Percentiles rank a stretch among this genome's conserved stretches.
phyloP scores from a whole-genome alignment of 2,113 vertebrate genomes.

The Clarias macrocephalus region DNA sequence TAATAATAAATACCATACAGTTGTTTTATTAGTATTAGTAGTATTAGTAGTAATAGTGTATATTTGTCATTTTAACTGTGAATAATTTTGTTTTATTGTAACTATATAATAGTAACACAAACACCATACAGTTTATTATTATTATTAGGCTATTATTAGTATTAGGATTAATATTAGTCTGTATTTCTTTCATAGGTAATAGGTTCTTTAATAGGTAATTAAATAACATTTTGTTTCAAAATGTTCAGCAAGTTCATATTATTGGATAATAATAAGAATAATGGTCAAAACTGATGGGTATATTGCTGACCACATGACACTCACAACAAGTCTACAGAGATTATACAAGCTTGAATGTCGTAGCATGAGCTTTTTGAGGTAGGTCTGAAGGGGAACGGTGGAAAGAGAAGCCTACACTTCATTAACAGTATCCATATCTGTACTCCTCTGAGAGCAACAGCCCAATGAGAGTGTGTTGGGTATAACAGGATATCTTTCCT shows the following conservation, averaged over 20 bases:
- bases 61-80: no score
- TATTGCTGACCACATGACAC: neutral
- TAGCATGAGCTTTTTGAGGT: neutral
- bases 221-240: neutral
- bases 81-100: no score
- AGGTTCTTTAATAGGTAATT: neutral
- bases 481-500: slow-evolving; percentile 36
- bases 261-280: neutral
- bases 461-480: slow-evolving; percentile 7
- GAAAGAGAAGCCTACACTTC: slow-evolving; percentile 30
- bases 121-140: neutral
- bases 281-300: neutral
- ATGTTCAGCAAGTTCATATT: neutral
- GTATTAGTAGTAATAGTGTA: no score
- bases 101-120: neutral
- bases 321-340: neutral
- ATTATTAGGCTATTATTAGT: neutral
- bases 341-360: neutral
- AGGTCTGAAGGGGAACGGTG: neutral
- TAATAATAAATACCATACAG: no score
- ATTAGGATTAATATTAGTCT: neutral
- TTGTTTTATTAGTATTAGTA: no score
- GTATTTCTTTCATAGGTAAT: neutral
- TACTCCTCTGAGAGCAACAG: slow-evolving; percentile 20
- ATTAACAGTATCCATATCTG: slow-evolving; percentile 33